Evolutionary conservation across 2,797 vertebrate species (phyloP), one percentile per base, ranked within the genome.

Genomic region (Eulemur rubriventer): DNA sequence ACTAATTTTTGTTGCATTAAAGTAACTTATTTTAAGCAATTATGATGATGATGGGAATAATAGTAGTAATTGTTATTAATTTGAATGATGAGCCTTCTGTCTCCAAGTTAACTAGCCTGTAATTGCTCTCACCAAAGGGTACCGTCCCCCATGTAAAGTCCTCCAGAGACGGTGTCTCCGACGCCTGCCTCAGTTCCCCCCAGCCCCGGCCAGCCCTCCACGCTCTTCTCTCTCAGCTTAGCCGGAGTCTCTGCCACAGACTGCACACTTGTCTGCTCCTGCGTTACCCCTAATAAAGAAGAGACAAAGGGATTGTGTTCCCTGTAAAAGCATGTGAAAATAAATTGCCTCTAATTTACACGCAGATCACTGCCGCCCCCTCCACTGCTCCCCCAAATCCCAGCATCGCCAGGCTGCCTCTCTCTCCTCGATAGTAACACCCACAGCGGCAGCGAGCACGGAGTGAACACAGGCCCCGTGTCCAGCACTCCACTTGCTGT

Each of bases 1-100:
- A 46, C 46, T 41, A 43, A 11, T 70, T 89, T 96, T 83, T 88
- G 50, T 93, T 52, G 28, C 82, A 63, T 70, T 20, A 43, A 70
- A 83, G n/a, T 80, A 73, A 63, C 35, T 50, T 52, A 67, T 73
- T 79, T 72, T 43, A 52, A 70, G 78, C 43, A 43, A 48, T 55
- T 87, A 41, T 41, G 43, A 65, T 73, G 17, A 13, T 91, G 67
- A 79, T 17, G 26, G 50, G 30, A 79, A 48, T 17, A 43, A 73
- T 38, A 55, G 67, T 24, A 61, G 33, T 55, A 55, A 24, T 33
- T 18, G 11, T 88, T 46, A 30, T 67, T 82, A 48, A 82, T 70
- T 38, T 80, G 80, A 78, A 16, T 69, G 50, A 63, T 24, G 57
- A 50, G 76, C 57, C 30, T 20, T 89, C 70, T 80, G 38, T 84